Percentiles rank a stretch among this genome's conserved stretches.
Evolutionary conservation across 2,888 invertebrate genomes (phyloP).

Genomic region (Amphipoea lucens): DNA sequence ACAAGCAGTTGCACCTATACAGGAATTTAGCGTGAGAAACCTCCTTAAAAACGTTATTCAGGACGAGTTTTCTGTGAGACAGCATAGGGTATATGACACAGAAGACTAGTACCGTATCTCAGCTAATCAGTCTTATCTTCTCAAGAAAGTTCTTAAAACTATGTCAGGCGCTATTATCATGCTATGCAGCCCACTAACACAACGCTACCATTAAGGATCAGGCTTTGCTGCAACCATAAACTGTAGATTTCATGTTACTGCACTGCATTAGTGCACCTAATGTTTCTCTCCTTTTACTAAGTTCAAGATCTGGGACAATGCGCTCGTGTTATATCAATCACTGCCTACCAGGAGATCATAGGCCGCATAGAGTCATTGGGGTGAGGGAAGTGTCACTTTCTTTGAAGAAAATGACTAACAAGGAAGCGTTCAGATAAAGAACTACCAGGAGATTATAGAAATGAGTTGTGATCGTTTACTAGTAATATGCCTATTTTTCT

Average conservation of each 20-base stretch:
- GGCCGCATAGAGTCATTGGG: background rate
- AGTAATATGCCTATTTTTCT: background rate
- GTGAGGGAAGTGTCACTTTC: conserved; percentile 20
- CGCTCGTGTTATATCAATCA: conserved; percentile 13
- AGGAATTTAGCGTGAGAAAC: background rate
- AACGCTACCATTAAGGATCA: background rate
- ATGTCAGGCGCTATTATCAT: background rate
- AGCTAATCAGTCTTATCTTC: background rate
- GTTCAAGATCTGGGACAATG: conserved; percentile 43
- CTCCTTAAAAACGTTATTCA: background rate
- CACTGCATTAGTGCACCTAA: conserved; percentile 35
- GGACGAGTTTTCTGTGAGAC: background rate
- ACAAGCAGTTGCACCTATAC: background rate
- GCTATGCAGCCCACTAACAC: background rate
- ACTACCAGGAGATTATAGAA: conserved; percentile 16
- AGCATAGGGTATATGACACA: background rate
- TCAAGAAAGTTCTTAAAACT: background rate
- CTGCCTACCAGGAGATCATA: conserved; percentile 42
- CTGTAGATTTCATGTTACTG: conserved; percentile 20
- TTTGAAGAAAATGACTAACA: background rate
- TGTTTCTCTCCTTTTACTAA: background rate
- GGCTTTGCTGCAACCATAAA: conserved; percentile 12
- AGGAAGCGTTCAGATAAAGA: background rate
- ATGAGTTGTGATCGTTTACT: background rate
- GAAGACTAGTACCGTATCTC: background rate